Evolutionary conservation across 2,888 invertebrate genomes (phyloP).

Genomic region (Timema cristinae): DNA sequence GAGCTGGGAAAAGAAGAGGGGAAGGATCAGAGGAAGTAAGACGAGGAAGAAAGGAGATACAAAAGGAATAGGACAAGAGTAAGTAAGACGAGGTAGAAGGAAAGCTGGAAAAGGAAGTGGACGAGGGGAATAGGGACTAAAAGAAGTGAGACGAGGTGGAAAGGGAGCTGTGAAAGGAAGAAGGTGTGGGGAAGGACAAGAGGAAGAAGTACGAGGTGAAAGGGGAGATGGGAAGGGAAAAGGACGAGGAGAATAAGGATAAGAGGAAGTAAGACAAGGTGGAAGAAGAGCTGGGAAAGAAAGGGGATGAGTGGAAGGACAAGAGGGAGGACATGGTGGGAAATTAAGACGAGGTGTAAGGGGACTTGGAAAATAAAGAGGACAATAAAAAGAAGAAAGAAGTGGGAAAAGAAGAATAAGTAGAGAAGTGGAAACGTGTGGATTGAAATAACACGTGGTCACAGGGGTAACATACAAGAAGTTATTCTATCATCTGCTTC

Average conservation of each 20-base stretch:
- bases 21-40: too few relatives aligned
- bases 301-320: background rate
- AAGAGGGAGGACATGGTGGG: background rate
- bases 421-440: background rate
- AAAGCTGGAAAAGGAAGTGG: background rate
- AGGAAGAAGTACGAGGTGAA: background rate
- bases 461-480: too few relatives aligned
- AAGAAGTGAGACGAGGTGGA: background rate
- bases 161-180: too few relatives aligned
- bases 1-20: too few relatives aligned
- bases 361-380: background rate
- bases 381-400: background rate
- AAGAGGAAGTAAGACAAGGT: background rate
- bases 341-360: too few relatives aligned
- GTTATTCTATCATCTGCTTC: too few relatives aligned
- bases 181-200: background rate
- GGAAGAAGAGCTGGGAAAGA: background rate
- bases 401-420: too few relatives aligned
- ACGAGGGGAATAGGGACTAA: background rate
- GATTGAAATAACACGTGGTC: background rate
- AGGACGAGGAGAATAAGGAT: background rate
- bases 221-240: background rate
- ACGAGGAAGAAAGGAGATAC: too few relatives aligned
- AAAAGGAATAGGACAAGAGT: too few relatives aligned
- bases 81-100: background rate